Base-by-base conservation (phyloP, 2,113 vertebrate species). In the Prolemur simus region DNA sequence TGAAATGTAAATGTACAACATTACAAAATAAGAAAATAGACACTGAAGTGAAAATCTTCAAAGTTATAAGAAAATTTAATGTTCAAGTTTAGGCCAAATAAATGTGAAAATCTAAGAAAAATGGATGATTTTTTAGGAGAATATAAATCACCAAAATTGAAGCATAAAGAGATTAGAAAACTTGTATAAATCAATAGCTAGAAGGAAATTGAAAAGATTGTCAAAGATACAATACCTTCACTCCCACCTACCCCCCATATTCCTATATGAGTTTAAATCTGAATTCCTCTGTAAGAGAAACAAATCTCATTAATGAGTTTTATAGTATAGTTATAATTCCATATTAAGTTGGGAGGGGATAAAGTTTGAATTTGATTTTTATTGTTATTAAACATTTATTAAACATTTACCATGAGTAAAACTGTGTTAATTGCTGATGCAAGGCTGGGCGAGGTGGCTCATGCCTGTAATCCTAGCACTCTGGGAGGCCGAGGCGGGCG, bases 281-380 rank as follows among this genome's bases (percentile, higher is more conserved):
- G 49, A 91, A 45, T 94, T 94, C 21, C 29, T 66, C 52, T 89
- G 64, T 91, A 66, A 83, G 87, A 14, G 27, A 87, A 91, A 66
- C 42, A 91, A 94, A 68, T 92, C 47, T 49, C 29, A 85, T 49
- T 76, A 77, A 45, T 86, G 39, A 78, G 7, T 66, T 94, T 82
- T 95, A 15, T 73, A 39, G 17, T 64, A 69, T 63, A 47, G 82
- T 89, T 86, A 82, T 66, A 29, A 87, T 82, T 71, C 7, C 77
- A 23, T 74, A 32, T 84, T 93, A 87, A 87, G 13, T 63, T 87
- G 10, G 20, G 20, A 90, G 20, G 27, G 56, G 27, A 63, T 82
- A 56, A 82, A 87, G n/a, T 89, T 83, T 77, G 27, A 21, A 68
- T 93, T 74, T 93, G 34, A 90, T 64, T 20, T 80, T 66, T 87